Evolutionary conservation across 2,797 vertebrate species (phyloP), one percentile per base, ranked within the genome.

Genomic region (Sebastes hubbsi): DNA sequence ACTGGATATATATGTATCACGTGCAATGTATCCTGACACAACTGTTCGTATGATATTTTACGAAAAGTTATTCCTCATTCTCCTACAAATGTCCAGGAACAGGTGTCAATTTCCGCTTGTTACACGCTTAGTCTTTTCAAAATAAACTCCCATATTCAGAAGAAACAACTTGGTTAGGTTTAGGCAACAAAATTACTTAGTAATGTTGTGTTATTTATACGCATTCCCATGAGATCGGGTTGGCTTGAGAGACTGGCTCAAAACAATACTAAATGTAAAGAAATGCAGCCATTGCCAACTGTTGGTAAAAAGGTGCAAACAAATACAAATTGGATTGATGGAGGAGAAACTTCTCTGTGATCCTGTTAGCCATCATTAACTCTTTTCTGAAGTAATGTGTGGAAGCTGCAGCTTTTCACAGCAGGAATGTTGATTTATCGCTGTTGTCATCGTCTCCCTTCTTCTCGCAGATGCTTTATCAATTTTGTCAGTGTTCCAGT

Each of bases 401-500:
- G 5, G 2, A 69, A 52, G 1, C 61, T 78, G 59, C 29, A 68
- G 16, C 46, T 73, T 46, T 61, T 70, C 56, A 64, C 13, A 32
- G 27, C 24, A 67, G 49, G 27, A 81, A 61, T 58, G 75, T 81
- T 74, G 60, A 75, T 59, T 20, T 55, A 54, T 49, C 12, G 7
- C 36, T 13, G 34, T n/a, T 72, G 11, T 74, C 54, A 62, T 55
- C 4, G 2, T 55, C 36, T 84, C 27, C 34, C 18, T 30, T 78
- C 3, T 73, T 54, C 14, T 81, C 29, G 27, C 4, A 5, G 24
- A 81, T 27, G 38, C 32, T 62, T 87, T 60, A 77, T 79, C 38
- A 77, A 7, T 56, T 20, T 36, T 65, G 60, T 72, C 59, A 6
- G 8, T 32, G 16, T 59, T 76, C 29, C 36, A 52, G 20, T 27